A percentile compares a stretch with the other conserved stretches of the same genome.
Evolutionary conservation across 2,797 vertebrate genomes (phyloP).

Genomic region (Squalus acanthias): DNA sequence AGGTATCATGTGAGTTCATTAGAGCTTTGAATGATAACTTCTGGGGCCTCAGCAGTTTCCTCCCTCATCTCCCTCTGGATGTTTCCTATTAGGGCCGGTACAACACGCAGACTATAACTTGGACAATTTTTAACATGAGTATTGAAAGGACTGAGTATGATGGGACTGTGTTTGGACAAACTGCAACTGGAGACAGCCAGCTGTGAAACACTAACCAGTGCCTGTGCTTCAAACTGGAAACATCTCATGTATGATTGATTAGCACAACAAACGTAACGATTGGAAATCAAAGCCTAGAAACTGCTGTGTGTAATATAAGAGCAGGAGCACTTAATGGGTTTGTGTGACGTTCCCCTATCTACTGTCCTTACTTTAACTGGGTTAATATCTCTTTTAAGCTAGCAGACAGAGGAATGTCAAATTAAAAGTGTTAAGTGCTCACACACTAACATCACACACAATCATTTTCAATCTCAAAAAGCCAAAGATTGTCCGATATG

Average conservation of each 20-base stretch:
- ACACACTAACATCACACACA: not conserved
- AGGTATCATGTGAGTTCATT: not conserved
- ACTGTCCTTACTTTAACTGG: not conserved
- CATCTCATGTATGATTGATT: slow-evolving; percentile 5
- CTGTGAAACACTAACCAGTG: not conserved
- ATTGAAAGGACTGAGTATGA: not conserved
- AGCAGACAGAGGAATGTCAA: not conserved
- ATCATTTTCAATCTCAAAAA: not conserved
- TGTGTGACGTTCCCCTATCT: not conserved
- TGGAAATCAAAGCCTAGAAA: not conserved
- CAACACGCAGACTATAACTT: not conserved
- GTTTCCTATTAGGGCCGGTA: not conserved
- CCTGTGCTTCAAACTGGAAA: not conserved
- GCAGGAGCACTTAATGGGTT: not conserved
- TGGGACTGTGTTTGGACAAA: not conserved
- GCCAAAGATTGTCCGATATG: not conserved
- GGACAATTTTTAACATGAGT: not conserved
- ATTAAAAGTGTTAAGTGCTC: not conserved
- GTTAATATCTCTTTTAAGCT: not conserved
- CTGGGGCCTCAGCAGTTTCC: not conserved
- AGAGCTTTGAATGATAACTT: not conserved
- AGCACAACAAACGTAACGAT: not conserved
- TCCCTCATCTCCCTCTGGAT: not conserved
- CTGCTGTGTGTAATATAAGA: not conserved
- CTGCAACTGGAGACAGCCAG: not conserved